A percentile compares a stretch with the other conserved stretches of the same genome.
Evolutionary conservation across 2,113 vertebrate genomes (phyloP).

Genomic region (Leptobrachium leishanense): DNA sequence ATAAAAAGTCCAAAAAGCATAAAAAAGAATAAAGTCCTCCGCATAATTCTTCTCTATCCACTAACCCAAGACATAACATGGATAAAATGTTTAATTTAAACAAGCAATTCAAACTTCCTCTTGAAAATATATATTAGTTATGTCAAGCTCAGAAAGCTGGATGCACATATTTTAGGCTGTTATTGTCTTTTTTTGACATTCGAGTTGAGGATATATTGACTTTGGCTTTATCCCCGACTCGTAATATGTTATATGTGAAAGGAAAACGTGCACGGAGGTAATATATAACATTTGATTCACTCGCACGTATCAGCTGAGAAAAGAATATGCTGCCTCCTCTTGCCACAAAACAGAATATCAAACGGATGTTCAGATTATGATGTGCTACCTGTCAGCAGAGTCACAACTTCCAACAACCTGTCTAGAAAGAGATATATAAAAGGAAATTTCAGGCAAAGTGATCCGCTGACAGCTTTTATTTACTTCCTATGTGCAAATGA

Average conservation of each 20-base stretch:
- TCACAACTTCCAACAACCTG: constrained; percentile 27
- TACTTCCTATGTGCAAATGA: constrained; percentile 27
- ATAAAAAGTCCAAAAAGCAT: too few species aligned
- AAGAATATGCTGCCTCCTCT: background rate
- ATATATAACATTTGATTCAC: background rate
- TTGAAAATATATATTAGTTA: too few species aligned
- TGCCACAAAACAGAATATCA: constrained; percentile 11
- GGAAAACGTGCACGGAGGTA: background rate
- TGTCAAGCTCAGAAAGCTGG: too few species aligned
- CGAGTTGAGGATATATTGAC: too few species aligned
- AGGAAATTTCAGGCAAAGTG: constrained; percentile 35
- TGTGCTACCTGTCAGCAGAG: constrained; percentile 13
- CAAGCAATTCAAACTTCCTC: too few species aligned
- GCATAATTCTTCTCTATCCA: too few species aligned
- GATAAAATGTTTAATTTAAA: too few species aligned
- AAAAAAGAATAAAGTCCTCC: too few species aligned
- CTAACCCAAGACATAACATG: too few species aligned
- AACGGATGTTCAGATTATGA: constrained; percentile 13
- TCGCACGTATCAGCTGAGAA: background rate
- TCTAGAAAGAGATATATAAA: constrained; percentile 37
- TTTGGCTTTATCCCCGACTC: too few species aligned
- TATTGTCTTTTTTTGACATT: too few species aligned
- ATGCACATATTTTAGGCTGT: too few species aligned
- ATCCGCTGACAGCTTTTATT: constrained; percentile 34
- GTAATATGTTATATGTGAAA: background rate